Percentiles rank a stretch among this genome's conserved stretches.
These are phyloP conservation scores for Lucilia sericata DNA, from an alignment of 1,140 invertebrate genomes.

Conservation along the genomic window DNA sequence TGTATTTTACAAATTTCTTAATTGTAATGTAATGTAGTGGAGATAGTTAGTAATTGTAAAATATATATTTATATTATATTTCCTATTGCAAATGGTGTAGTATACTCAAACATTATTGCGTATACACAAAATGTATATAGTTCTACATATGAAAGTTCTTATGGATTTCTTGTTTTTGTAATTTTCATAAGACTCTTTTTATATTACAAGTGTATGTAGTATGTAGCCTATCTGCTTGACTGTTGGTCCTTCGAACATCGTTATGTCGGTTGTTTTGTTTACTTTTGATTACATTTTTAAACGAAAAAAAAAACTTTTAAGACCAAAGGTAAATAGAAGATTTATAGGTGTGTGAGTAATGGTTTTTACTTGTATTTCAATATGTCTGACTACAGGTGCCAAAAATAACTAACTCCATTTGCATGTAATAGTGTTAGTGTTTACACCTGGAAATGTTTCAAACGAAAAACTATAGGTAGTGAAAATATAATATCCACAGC, in stretches of 20 bases:
- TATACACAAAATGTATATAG: no score
- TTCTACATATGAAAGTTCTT: no score
- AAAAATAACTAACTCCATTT: background rate
- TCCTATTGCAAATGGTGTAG: no score
- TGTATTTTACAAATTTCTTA: no score
- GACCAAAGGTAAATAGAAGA: background rate
- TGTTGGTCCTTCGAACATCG: background rate
- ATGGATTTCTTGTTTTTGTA: no score
- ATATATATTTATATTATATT: no score
- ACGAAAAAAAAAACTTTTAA: background rate
- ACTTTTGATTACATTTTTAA: constrained; percentile 1
- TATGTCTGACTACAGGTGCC: background rate
- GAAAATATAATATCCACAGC: background rate
- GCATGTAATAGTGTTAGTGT: background rate
- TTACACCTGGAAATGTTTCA: background rate
- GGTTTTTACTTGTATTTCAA: background rate
- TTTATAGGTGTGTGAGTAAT: constrained; percentile 3
- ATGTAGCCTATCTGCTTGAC: background rate
- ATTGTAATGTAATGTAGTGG: no score
- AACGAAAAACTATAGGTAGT: background rate
- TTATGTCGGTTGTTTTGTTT: background rate
- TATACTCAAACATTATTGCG: no score
- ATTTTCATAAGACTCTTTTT: no score
- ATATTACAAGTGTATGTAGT: no score
- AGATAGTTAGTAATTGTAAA: no score